Percentiles rank a stretch among this genome's conserved stretches.
Evolutionary conservation across 2,888 invertebrate species (phyloP).

Genomic region (Noctua comes): DNA sequence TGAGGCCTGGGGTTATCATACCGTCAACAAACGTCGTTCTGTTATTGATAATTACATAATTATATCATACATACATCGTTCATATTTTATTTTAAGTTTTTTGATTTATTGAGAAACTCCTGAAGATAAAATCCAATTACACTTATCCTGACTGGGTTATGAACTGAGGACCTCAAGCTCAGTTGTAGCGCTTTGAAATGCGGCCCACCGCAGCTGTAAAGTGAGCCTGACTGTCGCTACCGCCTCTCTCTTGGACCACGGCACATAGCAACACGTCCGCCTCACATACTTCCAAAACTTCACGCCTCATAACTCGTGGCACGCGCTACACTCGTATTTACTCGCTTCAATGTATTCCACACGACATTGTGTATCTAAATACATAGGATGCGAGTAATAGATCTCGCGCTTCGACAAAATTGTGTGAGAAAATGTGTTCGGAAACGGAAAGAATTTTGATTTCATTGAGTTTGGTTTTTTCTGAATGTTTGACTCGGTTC

Average conservation of each 20-base stretch:
- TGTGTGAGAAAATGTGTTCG: neutral
- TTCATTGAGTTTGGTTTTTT: neutral
- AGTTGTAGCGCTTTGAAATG: neutral
- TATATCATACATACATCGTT: too few species aligned
- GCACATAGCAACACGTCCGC: conserved; percentile 23
- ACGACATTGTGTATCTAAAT: neutral
- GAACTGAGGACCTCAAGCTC: neutral
- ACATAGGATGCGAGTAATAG: neutral
- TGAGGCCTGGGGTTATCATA: neutral
- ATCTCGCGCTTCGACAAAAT: conserved; percentile 8
- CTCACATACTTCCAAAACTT: conserved; percentile 11
- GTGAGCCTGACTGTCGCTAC: conserved; percentile 2
- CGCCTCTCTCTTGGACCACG: neutral
- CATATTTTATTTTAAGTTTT: too few species aligned
- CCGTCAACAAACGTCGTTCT: neutral
- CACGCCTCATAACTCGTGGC: conserved; percentile 10
- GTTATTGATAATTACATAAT: neutral
- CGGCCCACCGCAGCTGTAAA: neutral
- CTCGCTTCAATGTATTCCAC: conserved; percentile 11
- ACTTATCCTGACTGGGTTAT: neutral
- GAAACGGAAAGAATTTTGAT: conserved; percentile 10
- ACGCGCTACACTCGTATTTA: conserved; percentile 19
- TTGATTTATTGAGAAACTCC: neutral
- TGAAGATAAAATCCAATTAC: neutral
- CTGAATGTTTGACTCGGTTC: conserved; percentile 4